Evolutionary conservation across 2,113 vertebrate genomes (phyloP).

Genomic region (human (Homo sapiens)): DNA sequence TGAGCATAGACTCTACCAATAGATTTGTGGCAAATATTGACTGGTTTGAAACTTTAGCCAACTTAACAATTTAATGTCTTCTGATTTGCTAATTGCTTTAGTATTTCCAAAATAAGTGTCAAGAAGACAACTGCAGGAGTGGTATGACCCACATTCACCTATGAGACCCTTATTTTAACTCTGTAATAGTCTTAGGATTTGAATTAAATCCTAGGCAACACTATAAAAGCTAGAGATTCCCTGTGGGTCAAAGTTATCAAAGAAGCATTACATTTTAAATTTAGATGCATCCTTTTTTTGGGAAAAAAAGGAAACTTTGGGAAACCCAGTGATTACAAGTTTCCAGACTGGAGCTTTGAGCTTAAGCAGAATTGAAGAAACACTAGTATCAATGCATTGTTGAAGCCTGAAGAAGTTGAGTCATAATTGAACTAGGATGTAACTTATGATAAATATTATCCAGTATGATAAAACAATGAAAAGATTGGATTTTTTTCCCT

Average conservation of each 20-base stretch:
- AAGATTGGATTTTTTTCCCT: neutral
- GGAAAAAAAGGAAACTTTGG: neutral
- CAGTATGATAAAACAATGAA: neutral
- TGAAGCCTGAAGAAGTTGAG: neutral
- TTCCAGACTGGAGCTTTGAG: neutral
- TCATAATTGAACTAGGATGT: neutral
- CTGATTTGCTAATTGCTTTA: slow-evolving; percentile 14
- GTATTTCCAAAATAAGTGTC: neutral
- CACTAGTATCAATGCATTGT: neutral
- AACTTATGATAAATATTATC: neutral
- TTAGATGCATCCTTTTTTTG: neutral
- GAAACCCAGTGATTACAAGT: neutral
- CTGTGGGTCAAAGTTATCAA: neutral
- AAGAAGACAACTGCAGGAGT: neutral
- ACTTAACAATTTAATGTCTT: neutral
- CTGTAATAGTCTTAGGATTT: neutral
- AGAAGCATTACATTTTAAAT: neutral
- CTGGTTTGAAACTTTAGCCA: neutral
- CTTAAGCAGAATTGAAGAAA: neutral
- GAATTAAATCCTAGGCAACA: neutral
- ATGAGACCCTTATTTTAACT: neutral
- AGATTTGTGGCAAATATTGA: neutral
- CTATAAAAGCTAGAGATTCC: neutral
- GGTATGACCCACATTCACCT: neutral
- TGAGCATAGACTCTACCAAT: neutral